phyloP scores from a whole-genome alignment of 2,113 vertebrate species.

The Mus pahari region DNA sequence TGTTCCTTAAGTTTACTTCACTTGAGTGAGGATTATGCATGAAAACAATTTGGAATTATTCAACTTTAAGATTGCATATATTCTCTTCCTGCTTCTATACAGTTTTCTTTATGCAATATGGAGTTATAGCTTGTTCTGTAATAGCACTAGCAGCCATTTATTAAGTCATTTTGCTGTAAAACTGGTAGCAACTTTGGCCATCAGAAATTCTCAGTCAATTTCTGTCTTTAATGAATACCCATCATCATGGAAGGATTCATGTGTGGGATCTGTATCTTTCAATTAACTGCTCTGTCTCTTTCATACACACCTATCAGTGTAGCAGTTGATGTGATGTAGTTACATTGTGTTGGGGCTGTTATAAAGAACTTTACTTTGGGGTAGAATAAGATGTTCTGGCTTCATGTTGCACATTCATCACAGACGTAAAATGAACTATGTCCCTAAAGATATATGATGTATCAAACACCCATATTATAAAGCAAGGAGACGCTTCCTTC shows the following conservation, averaged over 20 bases:
- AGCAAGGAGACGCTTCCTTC: not conserved
- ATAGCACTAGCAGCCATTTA: not conserved
- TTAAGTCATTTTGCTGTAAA: not conserved
- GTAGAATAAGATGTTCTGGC: not conserved
- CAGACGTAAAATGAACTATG: not conserved
- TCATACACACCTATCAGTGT: not conserved
- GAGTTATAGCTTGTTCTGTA: not conserved
- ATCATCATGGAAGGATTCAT: not conserved
- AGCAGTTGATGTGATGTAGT: not conserved
- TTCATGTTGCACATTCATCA: not conserved
- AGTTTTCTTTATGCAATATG: not conserved
- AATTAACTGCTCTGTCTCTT: not conserved
- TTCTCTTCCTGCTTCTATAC: not conserved
- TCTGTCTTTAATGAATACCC: not conserved
- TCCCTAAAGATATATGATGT: not conserved
- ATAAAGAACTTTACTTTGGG: not conserved
- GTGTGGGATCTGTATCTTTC: not conserved
- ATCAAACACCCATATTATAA: not conserved
- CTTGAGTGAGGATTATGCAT: not conserved
- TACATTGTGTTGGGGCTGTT: not conserved
- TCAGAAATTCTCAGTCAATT: not conserved
- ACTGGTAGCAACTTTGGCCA: not conserved
- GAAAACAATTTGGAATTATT: constrained; percentile 1
- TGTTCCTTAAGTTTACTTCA: not conserved
- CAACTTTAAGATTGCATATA: not conserved